A percentile compares a stretch with the other conserved stretches of the same genome.
phyloP scores from a whole-genome alignment of 2,888 invertebrate genomes.

The Capitulum mitella region DNA sequence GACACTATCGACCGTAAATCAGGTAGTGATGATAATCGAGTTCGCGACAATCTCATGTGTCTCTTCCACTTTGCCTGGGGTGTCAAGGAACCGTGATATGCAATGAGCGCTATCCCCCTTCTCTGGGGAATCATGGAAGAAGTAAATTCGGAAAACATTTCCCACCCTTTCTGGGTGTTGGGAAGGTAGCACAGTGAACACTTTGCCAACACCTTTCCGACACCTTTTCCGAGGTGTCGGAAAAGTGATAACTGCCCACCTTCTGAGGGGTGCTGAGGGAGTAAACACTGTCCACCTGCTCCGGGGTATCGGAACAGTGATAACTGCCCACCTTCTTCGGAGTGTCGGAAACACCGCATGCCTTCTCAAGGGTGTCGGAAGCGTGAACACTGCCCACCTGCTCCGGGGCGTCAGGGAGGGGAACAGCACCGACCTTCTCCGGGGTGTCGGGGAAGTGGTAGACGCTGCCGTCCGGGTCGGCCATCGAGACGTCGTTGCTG shows the following conservation, averaged over 20 bases:
- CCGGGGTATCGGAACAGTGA: background rate
- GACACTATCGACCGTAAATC: too few species aligned
- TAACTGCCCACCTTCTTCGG: background rate
- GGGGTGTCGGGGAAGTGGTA: slow-evolving; percentile 16
- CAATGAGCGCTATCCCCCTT: too few species aligned
- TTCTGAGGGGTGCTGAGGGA: background rate
- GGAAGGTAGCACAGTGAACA: too few species aligned
- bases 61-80: too few species aligned
- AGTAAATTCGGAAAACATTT: too few species aligned
- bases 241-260: background rate
- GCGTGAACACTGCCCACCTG: background rate
- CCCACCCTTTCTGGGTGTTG: too few species aligned
- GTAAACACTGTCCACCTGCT: background rate
- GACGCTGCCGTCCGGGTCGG: background rate
- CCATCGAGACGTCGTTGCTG: background rate
- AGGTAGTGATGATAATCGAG: too few species aligned
- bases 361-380: background rate
- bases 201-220: too few species aligned
- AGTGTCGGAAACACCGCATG: background rate
- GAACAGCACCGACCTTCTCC: background rate
- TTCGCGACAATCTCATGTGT: too few species aligned
- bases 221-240: background rate
- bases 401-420: too few species aligned
- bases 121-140: too few species aligned
- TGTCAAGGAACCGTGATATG: too few species aligned